Base-by-base conservation (phyloP, 2,113 vertebrate genomes). In the Chaetodon trifascialis region DNA sequence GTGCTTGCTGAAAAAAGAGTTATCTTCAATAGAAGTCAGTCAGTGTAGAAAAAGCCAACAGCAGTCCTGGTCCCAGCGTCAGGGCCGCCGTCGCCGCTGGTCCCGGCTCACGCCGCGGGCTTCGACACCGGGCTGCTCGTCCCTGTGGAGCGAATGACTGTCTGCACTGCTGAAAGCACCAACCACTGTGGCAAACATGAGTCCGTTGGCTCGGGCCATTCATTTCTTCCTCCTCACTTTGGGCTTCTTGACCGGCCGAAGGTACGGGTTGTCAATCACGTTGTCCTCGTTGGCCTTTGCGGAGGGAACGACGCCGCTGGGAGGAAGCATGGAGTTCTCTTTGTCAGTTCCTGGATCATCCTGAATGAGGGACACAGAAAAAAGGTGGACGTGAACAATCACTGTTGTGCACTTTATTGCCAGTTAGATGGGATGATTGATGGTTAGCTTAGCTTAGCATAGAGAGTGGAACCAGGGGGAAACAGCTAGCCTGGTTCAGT, bases 191-290 rank as follows among this genome's bases (percentile, higher is more conserved):
- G 68, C 54, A 82, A 49, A 76, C 25, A 6, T n/a, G 30, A 85
- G 90, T 92, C 82, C 62, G n/a, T 71, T 44, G 44, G 52, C 66
- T 71, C 67, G 19, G 52, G 38, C 0, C 4, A 42, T 82, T 98
- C 95, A 99, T 92, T 99, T 99, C 97, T 99, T 99, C 92, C 98
- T 94, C 84, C 97, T 97, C 74, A 99, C 96, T 95, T 99, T 99
- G 87, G 98, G 98, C 71, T 99, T 99, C 89, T 99, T 99, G 64
- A 99, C 98, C 0, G 98, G 98, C 2, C 98, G 89, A n/a, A 99
- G 96, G 54, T 99, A 99, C 7, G 98, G 98, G 42, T 99, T 99
- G 93, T 99, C 98, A 2, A 99, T 99, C 87, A 97, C 1, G 6
- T 92, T 97, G 71, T 99, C 98, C 60, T 99, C 98, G 5, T 86